Evolutionary conservation across 2,888 invertebrate species (phyloP).

Genomic region (Drosophila histrio): DNA sequence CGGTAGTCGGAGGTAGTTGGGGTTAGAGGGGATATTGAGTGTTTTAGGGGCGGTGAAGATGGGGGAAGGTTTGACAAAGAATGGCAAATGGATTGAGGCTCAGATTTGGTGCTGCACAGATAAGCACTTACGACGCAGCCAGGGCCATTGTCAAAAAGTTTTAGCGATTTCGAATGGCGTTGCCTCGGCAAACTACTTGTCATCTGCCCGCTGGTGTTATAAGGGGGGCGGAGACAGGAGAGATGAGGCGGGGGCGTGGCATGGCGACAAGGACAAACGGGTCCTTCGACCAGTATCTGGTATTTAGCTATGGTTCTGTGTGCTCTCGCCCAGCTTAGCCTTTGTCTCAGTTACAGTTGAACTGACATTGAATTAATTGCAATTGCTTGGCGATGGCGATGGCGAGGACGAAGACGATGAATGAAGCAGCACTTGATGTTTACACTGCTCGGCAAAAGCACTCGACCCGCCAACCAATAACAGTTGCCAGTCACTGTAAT

Average conservation of each 20-base stretch:
- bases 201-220: constrained; percentile 28
- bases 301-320: constrained; percentile 17
- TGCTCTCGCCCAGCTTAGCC: constrained; percentile 36
- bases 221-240: background rate
- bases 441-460: constrained; percentile 24
- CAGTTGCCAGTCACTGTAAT: constrained; percentile 10
- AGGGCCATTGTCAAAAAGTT: constrained; percentile 63
- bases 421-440: constrained; percentile 28
- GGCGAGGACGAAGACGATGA: constrained; percentile 6
- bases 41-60: background rate
- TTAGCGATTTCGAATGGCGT: constrained; percentile 60
- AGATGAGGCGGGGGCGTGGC: background rate
- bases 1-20: background rate
- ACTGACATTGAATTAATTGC: constrained; percentile 68
- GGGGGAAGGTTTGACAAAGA: background rate
- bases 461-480: constrained; percentile 11
- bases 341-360: constrained; percentile 62
- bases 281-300: constrained; percentile 25
- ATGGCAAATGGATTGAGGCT: constrained; percentile 60
- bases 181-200: constrained; percentile 58
- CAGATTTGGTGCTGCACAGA: constrained; percentile 57
- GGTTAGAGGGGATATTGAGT: background rate
- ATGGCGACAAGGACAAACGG: constrained; percentile 9
- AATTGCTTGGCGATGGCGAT: constrained; percentile 30
- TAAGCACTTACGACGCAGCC: constrained; percentile 47